Base-by-base conservation (phyloP, 2,888 invertebrate genomes). In the Trissolcus japonicus region DNA sequence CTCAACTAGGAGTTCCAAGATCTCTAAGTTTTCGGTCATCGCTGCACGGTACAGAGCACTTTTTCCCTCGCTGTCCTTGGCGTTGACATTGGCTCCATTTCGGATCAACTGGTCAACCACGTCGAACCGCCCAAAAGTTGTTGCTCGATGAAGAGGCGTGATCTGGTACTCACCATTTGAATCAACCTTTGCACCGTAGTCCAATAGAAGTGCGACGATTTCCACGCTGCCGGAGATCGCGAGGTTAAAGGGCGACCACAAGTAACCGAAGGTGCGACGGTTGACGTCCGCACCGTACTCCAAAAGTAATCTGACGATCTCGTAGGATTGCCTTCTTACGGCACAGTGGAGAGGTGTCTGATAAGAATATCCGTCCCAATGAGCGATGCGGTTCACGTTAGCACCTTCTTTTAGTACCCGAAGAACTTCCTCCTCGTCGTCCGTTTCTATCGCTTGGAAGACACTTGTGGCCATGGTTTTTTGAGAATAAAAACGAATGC, bases 221-320 rank as follows among this genome's bases (percentile, higher is more conserved):
- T 55, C 29, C 2, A 35, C 6, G 35, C 19, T 11, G n/a, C 55
- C 55, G 16, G 29, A 29, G n/a, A 55, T 55, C 6, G 55, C 29
- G 16, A 55, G 35, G 25, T 35, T 29, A 9, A 55, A 55, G 6
- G 55, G 55, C 16, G 55, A 55, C 55, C 55, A 55, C n/a, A 55
- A 55, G 16, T 14, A 55, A 6, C 35, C 55, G 16, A 55, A 55
- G 4, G 55, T 35, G 13, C 55, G n/a, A 3, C 55, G 55, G n/a
- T 55, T 55, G 1, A 14, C 14, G 14, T 35, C 35, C 14, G 55
- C 55, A n/a, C 55, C 55, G 4, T 55, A 11, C 14, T 14, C 6
- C 35, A 55, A 14, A 55, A 55, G 55, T 7, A 55, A 2, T 55
- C 25, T 35, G 9, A 55, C 19, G n/a, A 55, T 55, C 14, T 55